Percentiles rank a stretch among this genome's conserved stretches.
These are phyloP conservation scores for Spheniscus mendiculus DNA, from an alignment of 2,113 vertebrate genomes.

Conservation along the genomic window DNA sequence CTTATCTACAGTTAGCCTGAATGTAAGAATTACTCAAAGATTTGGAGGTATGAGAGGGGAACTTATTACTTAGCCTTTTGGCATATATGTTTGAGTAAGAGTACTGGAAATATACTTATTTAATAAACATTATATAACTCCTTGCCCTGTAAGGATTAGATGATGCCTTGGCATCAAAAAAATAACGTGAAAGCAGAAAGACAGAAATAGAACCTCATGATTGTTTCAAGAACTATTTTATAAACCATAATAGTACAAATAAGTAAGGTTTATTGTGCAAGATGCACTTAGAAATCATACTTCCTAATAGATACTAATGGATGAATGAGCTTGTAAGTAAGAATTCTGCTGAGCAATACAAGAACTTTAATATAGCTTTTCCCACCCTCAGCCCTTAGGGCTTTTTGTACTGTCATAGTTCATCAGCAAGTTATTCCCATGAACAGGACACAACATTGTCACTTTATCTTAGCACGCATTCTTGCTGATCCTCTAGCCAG, in stretches of 20 bases:
- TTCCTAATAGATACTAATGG: neutral
- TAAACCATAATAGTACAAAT: neutral
- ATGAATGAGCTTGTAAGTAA: neutral
- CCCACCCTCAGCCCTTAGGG: neutral
- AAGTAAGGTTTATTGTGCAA: neutral
- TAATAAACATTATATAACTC: neutral
- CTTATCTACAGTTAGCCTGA: neutral
- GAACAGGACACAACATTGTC: conserved; percentile 57
- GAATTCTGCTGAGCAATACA: neutral
- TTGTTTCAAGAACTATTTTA: neutral
- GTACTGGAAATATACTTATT: neutral
- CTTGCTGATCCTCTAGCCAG: conserved; percentile 58
- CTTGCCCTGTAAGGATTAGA: neutral
- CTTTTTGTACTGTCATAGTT: conserved; percentile 32
- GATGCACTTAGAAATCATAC: neutral
- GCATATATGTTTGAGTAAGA: neutral
- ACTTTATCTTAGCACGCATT: conserved; percentile 48
- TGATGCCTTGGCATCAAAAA: neutral
- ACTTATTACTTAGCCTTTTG: neutral
- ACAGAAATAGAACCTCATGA: neutral
- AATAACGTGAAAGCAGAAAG: neutral
- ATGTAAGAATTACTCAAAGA: neutral
- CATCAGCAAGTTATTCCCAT: conserved; percentile 22
- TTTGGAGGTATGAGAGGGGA: neutral
- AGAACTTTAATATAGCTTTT: neutral